Evolutionary conservation across 1,140 invertebrate species (phyloP).

Genomic region (Bombus balteatus): DNA sequence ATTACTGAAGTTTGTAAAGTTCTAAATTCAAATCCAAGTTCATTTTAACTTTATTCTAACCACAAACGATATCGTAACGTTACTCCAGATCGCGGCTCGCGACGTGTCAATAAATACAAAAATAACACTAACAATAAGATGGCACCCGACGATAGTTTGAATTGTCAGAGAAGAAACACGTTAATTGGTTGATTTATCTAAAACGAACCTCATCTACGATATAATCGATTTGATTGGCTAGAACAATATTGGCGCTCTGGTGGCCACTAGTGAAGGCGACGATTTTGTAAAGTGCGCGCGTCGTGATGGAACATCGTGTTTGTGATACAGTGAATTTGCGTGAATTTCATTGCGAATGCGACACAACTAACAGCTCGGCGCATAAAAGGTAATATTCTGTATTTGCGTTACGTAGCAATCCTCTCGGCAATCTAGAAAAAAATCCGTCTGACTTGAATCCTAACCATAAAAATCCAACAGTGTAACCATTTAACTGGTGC

Average conservation of each 20-base stretch:
- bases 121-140: not conserved
- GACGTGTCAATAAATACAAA: not conserved
- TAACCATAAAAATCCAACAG: conserved; percentile 5
- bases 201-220: not conserved
- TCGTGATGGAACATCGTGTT: not conserved
- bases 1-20: not conserved
- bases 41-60: not conserved
- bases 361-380: too few relatives aligned
- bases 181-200: not conserved
- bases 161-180: not conserved
- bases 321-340: too few relatives aligned
- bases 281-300: not conserved
- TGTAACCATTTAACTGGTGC: conserved; percentile 17
- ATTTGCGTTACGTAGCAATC: not conserved
- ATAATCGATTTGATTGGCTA: not conserved
- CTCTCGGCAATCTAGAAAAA: not conserved
- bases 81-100: not conserved
- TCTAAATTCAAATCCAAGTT: not conserved
- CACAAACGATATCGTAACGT: not conserved
- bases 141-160: not conserved
- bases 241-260: not conserved
- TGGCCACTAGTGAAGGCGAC: not conserved
- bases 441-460: not conserved
- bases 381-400: not conserved
- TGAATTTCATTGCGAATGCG: not conserved